Evolutionary conservation across 2,888 invertebrate genomes (phyloP).

Genomic region (Schrankia costaestrigalis): DNA sequence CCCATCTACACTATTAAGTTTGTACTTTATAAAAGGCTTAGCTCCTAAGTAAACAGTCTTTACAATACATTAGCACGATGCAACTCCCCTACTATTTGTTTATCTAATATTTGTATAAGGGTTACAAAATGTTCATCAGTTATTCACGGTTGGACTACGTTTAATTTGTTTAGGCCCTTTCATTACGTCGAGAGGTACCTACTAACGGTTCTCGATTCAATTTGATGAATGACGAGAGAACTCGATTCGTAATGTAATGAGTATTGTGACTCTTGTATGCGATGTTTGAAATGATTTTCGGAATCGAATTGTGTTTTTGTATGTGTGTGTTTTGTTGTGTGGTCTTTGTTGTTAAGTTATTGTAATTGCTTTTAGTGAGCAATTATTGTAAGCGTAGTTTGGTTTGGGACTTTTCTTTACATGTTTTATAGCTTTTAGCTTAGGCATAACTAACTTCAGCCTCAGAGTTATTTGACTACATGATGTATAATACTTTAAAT

Average conservation of each 20-base stretch:
- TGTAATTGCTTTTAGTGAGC: too few species aligned
- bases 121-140: conserved; percentile 35
- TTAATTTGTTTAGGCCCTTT: conserved; percentile 40
- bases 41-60: conserved; percentile 5
- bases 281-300: not conserved
- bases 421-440: too few species aligned
- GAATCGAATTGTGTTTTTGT: not conserved
- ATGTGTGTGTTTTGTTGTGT: not conserved
- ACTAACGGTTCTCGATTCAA: conserved; percentile 27
- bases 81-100: conserved; percentile 27
- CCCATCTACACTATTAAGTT: too few species aligned
- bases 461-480: too few species aligned
- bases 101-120: conserved; percentile 34
- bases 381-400: too few species aligned
- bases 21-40: conserved; percentile 5
- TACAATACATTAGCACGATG: conserved; percentile 14
- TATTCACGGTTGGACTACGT: conserved; percentile 33
- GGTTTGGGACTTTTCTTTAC: too few species aligned
- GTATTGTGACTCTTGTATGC: conserved; percentile 13
- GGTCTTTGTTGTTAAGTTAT: too few species aligned
- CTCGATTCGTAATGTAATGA: conserved; percentile 20
- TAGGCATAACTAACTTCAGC: too few species aligned
- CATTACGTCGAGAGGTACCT: conserved; percentile 22
- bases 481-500: too few species aligned
- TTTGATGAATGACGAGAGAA: conserved; percentile 18